Conservation (phyloP, 2,113 vertebrate genomes). For the Sceloporus tristichus region DNA sequence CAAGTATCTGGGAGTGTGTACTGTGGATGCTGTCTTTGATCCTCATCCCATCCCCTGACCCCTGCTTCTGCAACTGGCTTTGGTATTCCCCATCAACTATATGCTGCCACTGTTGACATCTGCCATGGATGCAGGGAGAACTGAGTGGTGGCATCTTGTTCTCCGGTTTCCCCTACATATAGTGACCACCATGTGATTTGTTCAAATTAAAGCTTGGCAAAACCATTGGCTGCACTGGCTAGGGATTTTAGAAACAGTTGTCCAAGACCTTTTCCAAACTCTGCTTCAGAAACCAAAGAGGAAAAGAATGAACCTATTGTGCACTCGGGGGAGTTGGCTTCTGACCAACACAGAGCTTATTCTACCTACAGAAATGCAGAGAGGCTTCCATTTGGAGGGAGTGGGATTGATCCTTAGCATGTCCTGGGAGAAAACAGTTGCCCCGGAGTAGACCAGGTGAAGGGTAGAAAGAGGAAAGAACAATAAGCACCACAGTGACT, state of each 20-base stretch:
- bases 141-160: neutral
- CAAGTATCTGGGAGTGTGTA: no score
- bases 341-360: neutral
- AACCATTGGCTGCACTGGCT: neutral
- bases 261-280: no score
- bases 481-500: neutral
- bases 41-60: no score
- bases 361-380: neutral
- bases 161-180: no score
- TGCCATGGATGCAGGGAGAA: neutral
- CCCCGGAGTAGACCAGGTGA: no score
- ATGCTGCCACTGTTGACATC: neutral
- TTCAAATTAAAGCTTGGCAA: neutral
- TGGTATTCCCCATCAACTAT: neutral
- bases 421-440: no score
- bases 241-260: no score
- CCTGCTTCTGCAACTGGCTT: neutral
- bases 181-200: no score
- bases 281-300: neutral
- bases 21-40: no score
- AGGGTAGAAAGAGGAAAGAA: neutral
- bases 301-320: neutral
- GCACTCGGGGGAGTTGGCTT: neutral
- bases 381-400: no score
- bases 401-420: no score